phyloP scores from a whole-genome alignment of 37 sponge, comb jelly and placozoan species.

The Cladorhizidae sp. region DNA sequence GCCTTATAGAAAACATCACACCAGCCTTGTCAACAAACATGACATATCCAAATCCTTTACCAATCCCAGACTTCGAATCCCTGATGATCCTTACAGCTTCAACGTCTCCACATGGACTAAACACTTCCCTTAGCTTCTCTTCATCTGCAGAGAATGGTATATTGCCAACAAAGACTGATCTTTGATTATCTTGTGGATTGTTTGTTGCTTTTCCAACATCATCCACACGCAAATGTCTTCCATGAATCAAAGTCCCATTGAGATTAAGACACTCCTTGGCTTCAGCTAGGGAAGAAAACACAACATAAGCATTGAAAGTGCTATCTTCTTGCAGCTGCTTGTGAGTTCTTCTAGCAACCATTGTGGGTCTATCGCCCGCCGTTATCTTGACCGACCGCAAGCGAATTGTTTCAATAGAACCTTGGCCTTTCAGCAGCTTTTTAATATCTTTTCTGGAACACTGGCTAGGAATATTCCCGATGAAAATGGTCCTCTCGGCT shows the following conservation, averaged over 20 bases:
- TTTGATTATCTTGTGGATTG: slow-evolving; percentile 28
- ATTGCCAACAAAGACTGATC: slow-evolving; percentile 83
- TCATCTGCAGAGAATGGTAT: slow-evolving; percentile 71
- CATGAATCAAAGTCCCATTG: slow-evolving; percentile 54
- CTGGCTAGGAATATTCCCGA: slow-evolving; percentile 67
- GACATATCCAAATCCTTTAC: slow-evolving; percentile 90
- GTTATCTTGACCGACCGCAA: slow-evolving; percentile 60
- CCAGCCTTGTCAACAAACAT: slow-evolving; percentile 64
- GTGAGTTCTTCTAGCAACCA: slow-evolving; percentile 44
- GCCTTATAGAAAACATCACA: slow-evolving; percentile 77
- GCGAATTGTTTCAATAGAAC: slow-evolving; percentile 58
- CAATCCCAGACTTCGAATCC: slow-evolving; percentile 70
- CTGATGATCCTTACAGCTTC: slow-evolving; percentile 71
- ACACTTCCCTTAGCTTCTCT: slow-evolving; percentile 52
- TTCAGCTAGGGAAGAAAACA: slow-evolving; percentile 38
- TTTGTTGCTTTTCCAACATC: slow-evolving; percentile 6
- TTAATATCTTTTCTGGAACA: slow-evolving; percentile 52
- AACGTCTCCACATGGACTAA: slow-evolving; percentile 71
- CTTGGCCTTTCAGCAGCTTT: slow-evolving; percentile 56
- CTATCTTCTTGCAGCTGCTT: slow-evolving; percentile 20
- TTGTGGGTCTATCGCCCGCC: slow-evolving; percentile 12
- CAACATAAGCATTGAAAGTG: slow-evolving; percentile 71
- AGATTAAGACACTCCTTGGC: slow-evolving; percentile 35
- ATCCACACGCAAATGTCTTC: slow-evolving; percentile 75
- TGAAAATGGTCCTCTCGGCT: slow-evolving; percentile 71